Conservation (phyloP, 2,797 vertebrate species). For the Lithobates pipiens region DNA sequence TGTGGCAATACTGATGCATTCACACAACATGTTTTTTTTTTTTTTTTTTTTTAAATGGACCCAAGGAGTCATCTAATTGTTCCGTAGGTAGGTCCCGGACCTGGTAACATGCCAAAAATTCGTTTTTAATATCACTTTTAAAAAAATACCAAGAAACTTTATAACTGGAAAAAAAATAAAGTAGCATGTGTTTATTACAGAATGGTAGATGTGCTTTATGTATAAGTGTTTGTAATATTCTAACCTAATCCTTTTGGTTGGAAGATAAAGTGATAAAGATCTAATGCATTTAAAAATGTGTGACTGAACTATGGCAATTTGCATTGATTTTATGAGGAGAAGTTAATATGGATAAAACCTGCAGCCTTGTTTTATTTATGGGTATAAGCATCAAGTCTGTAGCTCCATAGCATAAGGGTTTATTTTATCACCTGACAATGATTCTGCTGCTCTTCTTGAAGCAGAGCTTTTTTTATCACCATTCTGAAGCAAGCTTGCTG, state of each 20-base stretch:
- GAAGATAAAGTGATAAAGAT: too few species aligned
- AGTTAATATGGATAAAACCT: not conserved
- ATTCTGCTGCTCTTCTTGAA: slow-evolving; percentile 72
- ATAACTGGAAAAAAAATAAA: not conserved
- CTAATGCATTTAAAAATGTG: not conserved
- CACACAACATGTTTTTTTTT: too few species aligned
- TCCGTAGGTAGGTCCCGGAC: too few species aligned
- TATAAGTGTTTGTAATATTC: too few species aligned
- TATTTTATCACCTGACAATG: slow-evolving; percentile 84
- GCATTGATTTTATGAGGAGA: not conserved
- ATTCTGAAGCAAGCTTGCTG: slow-evolving; percentile 70
- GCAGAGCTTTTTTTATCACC: slow-evolving; percentile 69
- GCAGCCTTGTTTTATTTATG: not conserved
- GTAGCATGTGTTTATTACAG: not conserved
- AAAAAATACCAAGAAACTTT: not conserved
- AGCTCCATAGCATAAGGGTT: slow-evolving; percentile 80
- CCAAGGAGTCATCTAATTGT: too few species aligned
- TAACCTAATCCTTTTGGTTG: too few species aligned
- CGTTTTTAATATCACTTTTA: not conserved
- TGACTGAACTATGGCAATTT: not conserved
- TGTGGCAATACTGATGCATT: too few species aligned
- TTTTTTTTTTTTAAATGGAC: too few species aligned
- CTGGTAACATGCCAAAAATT: not conserved
- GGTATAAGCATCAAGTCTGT: slow-evolving; percentile 65
- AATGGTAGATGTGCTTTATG: too few species aligned